Conservation (phyloP, 2,888 invertebrate species). For the Caenorhabditis drosophilae region DNA sequence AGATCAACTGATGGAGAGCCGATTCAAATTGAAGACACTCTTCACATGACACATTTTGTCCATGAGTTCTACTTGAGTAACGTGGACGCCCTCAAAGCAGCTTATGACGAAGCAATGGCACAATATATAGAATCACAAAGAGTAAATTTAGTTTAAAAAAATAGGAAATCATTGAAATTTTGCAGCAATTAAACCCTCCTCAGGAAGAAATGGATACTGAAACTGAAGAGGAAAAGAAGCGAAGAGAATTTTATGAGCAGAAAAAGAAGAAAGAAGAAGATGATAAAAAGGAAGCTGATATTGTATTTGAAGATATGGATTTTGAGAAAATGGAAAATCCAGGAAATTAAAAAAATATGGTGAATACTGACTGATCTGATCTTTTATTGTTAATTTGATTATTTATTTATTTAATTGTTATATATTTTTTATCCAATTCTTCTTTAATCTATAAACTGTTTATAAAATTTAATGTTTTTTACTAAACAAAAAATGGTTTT, state of each 20-base stretch:
- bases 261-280: constrained; percentile 34
- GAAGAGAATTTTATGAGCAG: constrained; percentile 23
- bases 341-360: not conserved
- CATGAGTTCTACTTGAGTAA: constrained; percentile 85
- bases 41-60: constrained; percentile 92
- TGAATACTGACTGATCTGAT: not conserved
- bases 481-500: not conserved
- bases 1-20: constrained; percentile 68
- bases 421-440: not conserved
- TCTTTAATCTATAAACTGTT: not conserved
- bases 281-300: constrained; percentile 45
- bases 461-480: constrained; percentile 1
- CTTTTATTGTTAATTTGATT: constrained; percentile 1
- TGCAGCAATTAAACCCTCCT: constrained; percentile 2
- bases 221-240: constrained; percentile 32
- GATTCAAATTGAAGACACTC: constrained; percentile 82
- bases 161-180: not conserved
- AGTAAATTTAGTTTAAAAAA: not conserved
- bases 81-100: constrained; percentile 49
- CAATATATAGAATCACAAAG: constrained; percentile 35
- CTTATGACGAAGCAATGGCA: constrained; percentile 46
- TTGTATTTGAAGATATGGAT: constrained; percentile 66
- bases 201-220: constrained; percentile 23
- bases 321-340: constrained; percentile 57
- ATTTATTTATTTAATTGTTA: not conserved